Evolutionary conservation across 2,888 invertebrate species (phyloP), one percentile per base, ranked within the genome.

Genomic region (Drosophila paramelanica): DNA sequence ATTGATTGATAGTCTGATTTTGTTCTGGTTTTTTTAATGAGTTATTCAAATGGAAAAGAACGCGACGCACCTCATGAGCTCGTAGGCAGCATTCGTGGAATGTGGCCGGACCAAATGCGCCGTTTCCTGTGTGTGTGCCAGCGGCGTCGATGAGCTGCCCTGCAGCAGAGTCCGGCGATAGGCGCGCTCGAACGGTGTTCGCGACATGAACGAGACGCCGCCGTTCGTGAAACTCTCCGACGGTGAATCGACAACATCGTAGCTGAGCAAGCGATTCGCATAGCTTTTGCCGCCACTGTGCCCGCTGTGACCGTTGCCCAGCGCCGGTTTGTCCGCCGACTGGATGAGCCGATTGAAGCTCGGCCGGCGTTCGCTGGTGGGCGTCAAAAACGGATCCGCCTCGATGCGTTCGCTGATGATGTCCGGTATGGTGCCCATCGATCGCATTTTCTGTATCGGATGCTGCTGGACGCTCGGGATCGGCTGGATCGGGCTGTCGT

Each of bases 391-490:
- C 0, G 92, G 92, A 81, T 92, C 92, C 10, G 91, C 89, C 49
- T 88, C 83, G 11, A 92, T 77, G 38, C 92, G 91, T 50, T 92
- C 93, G 27, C 89, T 89, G 0, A 92, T 82, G 36, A 92, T 81
- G 78, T 93, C 92, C 8, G 92, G 91, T 72, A 93, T 93, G 38
- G 92, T 92, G 68, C 93, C 92, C 77, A 93, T 87, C 0, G 93
- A 93, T 52, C 92, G 91, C 85, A 93, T 93, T 67, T 92, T 92
- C 56, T 92, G 91, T 65, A 92, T 92, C 23, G 92, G 92, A 83
- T 90, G 90, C 47, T 90, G 88, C 0, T 31, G 33, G 11, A 4
- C 4, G 36, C 0, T 36, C 4, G 67, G 25, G 3, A 31, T 2
- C 31, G 67, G 20, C 23, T 77, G 80, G 23, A 23, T 23, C 3